Base-by-base conservation (phyloP, 2,797 vertebrate genomes). In the Sebastes iracundus region DNA sequence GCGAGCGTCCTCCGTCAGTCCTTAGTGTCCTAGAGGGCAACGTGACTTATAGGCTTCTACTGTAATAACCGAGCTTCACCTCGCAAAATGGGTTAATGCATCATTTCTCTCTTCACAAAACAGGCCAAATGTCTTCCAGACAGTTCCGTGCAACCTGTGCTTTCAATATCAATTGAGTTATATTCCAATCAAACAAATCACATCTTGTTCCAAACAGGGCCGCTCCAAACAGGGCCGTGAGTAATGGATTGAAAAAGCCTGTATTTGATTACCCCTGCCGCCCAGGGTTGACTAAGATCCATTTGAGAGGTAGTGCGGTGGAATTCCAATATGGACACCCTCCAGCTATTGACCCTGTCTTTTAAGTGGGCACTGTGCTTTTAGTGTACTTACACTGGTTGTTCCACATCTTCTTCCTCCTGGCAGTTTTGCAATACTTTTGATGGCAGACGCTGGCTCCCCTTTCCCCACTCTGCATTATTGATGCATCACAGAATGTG, bases 301-400 rank as follows among this genome's bases (percentile, higher is more conserved):
- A 94, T 95, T 92, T 94, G 93, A 94, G 87, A 89, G 91, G 89
- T 63, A 92, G 87, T 85, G 87, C 66, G 28, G 80, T 85, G 84
- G 87, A 94, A 95, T 92, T 92, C 91, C 92, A 93, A 95, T 95
- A 94, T 95, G 94, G 94, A 95, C 86, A 22, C 90, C 94, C 94
- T 95, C 95, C 94, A 95, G 94, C 90, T 95, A 95, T 95, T 95
- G 95, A 95, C 94, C 93, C 90, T 72, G 77, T 90, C 92, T 94
- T 52, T 91, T 94, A 95, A 95, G 91, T 92, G 88, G 89, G 80
- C 78, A 79, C 91, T 90, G 86, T 91, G 93, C 93, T 96, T 95
- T 95, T 95, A 94, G 94, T 94, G 90, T 93, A 91, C 93, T 94
- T 93, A 94, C 85, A 88, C 88, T 86, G 88, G 81, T 91, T 88